Conservation (phyloP, 2,113 vertebrate species). For the Platysternon megacephalum region DNA sequence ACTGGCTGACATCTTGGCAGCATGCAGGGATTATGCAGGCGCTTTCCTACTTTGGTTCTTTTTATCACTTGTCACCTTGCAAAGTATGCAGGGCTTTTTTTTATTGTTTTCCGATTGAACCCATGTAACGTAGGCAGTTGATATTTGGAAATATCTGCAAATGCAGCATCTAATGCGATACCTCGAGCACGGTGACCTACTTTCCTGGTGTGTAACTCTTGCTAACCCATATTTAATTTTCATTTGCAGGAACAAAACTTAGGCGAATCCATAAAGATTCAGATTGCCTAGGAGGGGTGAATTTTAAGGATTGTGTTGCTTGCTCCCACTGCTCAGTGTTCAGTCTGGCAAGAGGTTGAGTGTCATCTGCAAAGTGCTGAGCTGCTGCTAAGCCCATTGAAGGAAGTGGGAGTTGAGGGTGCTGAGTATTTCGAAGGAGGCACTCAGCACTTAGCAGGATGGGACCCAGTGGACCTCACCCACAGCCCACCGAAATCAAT, state of each 20-base stretch:
- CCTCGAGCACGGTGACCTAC: slow-evolving; percentile 21
- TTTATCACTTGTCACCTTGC: not conserved
- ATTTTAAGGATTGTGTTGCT: not conserved
- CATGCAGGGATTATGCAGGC: not conserved
- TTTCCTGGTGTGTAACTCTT: not conserved
- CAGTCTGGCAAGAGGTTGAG: not conserved
- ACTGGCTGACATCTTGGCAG: not conserved
- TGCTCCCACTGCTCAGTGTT: not conserved
- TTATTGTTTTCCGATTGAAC: not conserved
- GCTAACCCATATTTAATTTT: not conserved
- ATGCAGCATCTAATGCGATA: not conserved
- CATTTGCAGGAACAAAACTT: not conserved
- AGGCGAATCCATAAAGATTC: not conserved
- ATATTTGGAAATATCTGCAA: slow-evolving; percentile 31
- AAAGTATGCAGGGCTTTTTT: not conserved
- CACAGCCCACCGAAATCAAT: not conserved
- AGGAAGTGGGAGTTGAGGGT: not conserved
- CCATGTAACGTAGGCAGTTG: not conserved
- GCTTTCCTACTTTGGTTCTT: not conserved
- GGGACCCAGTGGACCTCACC: not conserved
- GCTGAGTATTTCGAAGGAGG: not conserved
- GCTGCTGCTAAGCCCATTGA: not conserved
- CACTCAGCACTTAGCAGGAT: not conserved
- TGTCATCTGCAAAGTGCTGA: not conserved
- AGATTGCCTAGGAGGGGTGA: not conserved